These are phyloP conservation scores for Aurelia coerulea DNA, from an alignment of 30 jellyfish, hydroid and myxozoan species.

Conservation along the genomic window DNA sequence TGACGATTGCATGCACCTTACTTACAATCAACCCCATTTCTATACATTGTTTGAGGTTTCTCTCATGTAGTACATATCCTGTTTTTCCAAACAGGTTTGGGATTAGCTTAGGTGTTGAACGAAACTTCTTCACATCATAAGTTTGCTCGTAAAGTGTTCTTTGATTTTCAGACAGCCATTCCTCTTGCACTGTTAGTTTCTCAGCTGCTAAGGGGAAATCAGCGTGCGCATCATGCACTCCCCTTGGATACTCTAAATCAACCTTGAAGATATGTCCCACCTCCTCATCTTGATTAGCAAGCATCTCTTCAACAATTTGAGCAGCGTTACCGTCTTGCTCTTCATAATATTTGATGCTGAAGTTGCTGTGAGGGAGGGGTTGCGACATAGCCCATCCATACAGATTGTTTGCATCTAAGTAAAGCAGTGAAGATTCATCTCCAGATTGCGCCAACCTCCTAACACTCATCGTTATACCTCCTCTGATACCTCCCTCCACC, in stretches of 20 bases:
- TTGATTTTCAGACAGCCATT: not conserved
- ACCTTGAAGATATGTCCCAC: slow-evolving; percentile 25
- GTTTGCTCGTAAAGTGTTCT: not conserved
- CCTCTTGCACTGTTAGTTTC: not conserved
- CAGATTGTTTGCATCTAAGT: not conserved
- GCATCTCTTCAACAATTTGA: not conserved
- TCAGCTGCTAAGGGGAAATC: slow-evolving; percentile 1
- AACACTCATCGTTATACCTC: not conserved
- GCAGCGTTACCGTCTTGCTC: slow-evolving; percentile 3
- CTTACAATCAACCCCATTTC: not conserved
- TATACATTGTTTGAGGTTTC: not conserved
- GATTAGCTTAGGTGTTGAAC: not conserved
- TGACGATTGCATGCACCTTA: slow-evolving; percentile 2
- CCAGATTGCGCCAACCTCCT: not conserved
- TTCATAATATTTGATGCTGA: not conserved
- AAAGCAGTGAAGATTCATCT: not conserved
- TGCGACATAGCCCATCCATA: slow-evolving; percentile 1
- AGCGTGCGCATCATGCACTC: not conserved
- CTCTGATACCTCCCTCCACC: not conserved
- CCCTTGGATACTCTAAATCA: not conserved
- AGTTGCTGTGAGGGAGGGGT: not conserved
- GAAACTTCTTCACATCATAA: not conserved
- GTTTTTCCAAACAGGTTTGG: not conserved
- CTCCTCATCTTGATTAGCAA: not conserved
- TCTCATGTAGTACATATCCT: slow-evolving; percentile 15